Percentiles rank a stretch among this genome's conserved stretches.
Evolutionary conservation across 2,797 vertebrate species (phyloP).

Genomic region (Spinus olivaceus): DNA sequence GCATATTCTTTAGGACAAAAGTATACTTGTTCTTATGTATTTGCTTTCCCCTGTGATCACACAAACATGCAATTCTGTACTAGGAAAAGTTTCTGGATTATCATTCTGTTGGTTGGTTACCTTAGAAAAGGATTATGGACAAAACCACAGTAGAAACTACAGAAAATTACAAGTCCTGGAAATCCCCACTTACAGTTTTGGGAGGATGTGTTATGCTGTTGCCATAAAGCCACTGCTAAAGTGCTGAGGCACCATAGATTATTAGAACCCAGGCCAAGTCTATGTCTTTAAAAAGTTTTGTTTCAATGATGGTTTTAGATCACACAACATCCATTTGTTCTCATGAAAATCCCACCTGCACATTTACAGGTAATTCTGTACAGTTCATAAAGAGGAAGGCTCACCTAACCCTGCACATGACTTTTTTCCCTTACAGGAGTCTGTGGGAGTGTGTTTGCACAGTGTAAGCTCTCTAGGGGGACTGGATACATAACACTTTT

Average conservation of each 20-base stretch:
- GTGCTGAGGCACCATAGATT: neutral
- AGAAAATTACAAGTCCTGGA: neutral
- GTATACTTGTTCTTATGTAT: neutral
- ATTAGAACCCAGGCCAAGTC: neutral
- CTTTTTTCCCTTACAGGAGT: neutral
- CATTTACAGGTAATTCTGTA: neutral
- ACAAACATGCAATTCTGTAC: neutral
- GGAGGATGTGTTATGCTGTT: neutral
- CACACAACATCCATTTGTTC: neutral
- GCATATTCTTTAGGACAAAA: neutral
- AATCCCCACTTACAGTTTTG: neutral
- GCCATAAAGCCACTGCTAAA: neutral
- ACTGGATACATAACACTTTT: fast-evolving
- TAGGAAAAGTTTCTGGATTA: neutral
- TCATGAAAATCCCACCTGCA: neutral
- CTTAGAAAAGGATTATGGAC: neutral
- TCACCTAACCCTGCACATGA: neutral
- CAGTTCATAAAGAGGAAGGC: neutral
- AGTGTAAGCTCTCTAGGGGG: neutral
- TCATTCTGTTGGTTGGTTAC: neutral
- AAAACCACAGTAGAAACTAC: neutral
- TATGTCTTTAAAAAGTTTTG: neutral
- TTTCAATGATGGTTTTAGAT: neutral
- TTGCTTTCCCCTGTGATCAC: neutral
- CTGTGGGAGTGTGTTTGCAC: neutral